Conservation (phyloP, 2,797 vertebrate species). For the Cyprinella venusta region DNA sequence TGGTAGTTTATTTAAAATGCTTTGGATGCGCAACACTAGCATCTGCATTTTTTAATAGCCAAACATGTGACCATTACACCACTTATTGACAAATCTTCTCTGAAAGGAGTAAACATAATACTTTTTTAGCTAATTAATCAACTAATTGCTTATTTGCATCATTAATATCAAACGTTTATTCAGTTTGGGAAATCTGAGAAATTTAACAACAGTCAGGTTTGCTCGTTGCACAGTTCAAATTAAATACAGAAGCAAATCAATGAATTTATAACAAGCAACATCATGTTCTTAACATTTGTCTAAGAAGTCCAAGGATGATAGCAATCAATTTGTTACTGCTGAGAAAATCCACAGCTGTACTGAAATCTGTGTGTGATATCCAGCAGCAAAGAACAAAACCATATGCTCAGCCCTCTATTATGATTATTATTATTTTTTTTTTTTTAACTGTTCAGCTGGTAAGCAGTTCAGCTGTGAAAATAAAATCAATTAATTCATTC, state of each 20-base stretch:
- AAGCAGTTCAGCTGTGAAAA: slow-evolving; percentile 25
- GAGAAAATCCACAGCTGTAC: slow-evolving; percentile 33
- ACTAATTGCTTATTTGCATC: neutral
- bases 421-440: neutral
- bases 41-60: neutral
- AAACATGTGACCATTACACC: neutral
- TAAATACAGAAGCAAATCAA: neutral
- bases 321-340: slow-evolving; percentile 5
- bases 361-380: slow-evolving; percentile 31
- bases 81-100: neutral
- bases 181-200: neutral
- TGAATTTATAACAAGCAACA: slow-evolving; percentile 20
- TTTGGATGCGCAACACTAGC: neutral
- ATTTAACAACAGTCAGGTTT: neutral
- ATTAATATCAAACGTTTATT: neutral
- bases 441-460: neutral
- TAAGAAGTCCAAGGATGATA: neutral
- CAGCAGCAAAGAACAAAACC: slow-evolving; percentile 32
- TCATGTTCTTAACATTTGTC: slow-evolving; percentile 6
- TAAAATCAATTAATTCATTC: slow-evolving; percentile 32
- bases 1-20: neutral
- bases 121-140: neutral
- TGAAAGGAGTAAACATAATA: neutral
- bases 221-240: neutral
- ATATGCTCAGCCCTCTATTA: slow-evolving; percentile 22